Evolutionary conservation across 2,888 invertebrate species (phyloP), one percentile per base, ranked within the genome.

Genomic region (Acronicta aceris): DNA sequence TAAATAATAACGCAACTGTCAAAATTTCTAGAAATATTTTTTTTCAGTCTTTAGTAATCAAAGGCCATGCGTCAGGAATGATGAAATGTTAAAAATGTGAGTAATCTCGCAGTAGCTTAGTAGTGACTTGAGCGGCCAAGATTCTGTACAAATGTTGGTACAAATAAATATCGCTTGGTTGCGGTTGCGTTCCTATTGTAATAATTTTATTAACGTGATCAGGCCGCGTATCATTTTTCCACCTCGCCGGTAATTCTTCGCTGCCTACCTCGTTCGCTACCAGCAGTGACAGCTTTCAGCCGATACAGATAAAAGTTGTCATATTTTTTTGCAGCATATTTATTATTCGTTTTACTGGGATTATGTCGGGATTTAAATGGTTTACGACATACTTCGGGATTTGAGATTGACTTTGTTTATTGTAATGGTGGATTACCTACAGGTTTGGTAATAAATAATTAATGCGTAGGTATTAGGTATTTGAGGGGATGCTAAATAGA

Each of bases 141-240:
- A 21, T 21, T 21, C 21, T 9, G 30, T 7, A 30, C 8, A 30
- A 30, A 30, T 36, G 13, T 13, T 36, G 36, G 13, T 2, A 36
- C 1, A 5, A 13, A 36, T 36, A 36, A 13, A 36, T 13, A 13
- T 13, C 4, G 36, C 2, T 33, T 36, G 5, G 12, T 8, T 0
- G 13, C 5, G 38, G 38, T 38, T n/a, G 1, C 38, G n/a, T 38
- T 38, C 6, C 38, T 7, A n/a, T 38, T 38, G 38, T 38, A n/a
- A 38, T 38, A 38, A 38, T n/a, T n/a, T 38, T 38, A 38, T 6
- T 38, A 38, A 38, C n/a, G 38, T n/a, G 38, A 38, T n/a, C 38
- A n/a, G 36, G 3, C n/a, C n/a, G 81, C 82, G 79, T 76, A 79
- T 67, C 80, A 82, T 85, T 76, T 88, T 87, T 88, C 86, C 83